Conservation (phyloP, 1,140 invertebrate species). For the Parapsyche elsis region DNA sequence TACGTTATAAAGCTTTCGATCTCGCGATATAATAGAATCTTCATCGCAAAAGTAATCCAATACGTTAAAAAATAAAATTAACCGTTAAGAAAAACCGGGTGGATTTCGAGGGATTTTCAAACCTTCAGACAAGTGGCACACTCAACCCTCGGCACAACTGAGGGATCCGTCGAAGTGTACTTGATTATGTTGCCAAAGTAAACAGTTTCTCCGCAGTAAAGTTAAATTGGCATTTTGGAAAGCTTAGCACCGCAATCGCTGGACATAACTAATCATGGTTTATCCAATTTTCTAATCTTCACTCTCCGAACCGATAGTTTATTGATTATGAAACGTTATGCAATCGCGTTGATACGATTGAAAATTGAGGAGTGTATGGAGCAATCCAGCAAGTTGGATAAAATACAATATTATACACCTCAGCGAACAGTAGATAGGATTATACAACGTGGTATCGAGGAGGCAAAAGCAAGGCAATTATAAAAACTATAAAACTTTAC, state of each 20-base stretch:
- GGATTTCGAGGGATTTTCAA: not conserved
- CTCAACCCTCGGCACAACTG: not conserved
- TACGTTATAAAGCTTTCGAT: conserved; percentile 4
- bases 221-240: conserved; percentile 9
- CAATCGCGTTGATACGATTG: too few relatives aligned
- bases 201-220: not conserved
- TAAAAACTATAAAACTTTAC: too few relatives aligned
- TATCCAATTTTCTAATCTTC: too few relatives aligned
- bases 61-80: not conserved
- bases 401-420: too few relatives aligned
- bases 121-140: not conserved
- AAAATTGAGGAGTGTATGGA: too few relatives aligned
- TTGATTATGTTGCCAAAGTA: not conserved
- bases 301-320: too few relatives aligned
- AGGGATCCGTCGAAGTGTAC: not conserved
- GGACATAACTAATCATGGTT: not conserved
- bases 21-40: not conserved
- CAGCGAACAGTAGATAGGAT: too few relatives aligned
- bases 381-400: too few relatives aligned
- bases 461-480: too few relatives aligned
- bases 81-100: not conserved
- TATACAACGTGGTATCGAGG: too few relatives aligned
- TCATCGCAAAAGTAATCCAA: too few relatives aligned
- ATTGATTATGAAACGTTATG: too few relatives aligned
- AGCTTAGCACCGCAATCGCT: not conserved